Percentiles rank a stretch among this genome's conserved stretches.
phyloP scores from a whole-genome alignment of 1,140 invertebrate genomes.

The Drosophila prosaltans region DNA sequence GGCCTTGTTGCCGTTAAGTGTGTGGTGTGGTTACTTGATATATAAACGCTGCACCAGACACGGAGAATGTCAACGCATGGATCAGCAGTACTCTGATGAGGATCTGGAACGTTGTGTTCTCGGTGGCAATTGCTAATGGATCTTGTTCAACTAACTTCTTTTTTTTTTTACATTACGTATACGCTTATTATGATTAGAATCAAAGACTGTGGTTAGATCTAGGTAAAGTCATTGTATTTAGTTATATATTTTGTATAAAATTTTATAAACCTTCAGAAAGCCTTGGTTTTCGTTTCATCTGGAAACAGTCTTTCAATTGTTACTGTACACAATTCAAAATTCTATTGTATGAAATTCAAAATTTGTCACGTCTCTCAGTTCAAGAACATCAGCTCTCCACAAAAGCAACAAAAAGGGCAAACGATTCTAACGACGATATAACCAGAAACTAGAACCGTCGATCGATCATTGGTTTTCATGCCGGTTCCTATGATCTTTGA shows the following conservation, averaged over 20 bases:
- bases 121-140: constrained; percentile 39
- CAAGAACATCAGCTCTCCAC: constrained; percentile 18
- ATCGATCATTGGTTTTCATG: constrained; percentile 29
- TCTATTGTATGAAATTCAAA: constrained; percentile 56
- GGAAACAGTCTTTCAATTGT: background rate
- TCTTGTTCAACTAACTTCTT: background rate
- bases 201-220: constrained; percentile 57
- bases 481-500: constrained; percentile 53
- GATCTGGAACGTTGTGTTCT: constrained; percentile 69
- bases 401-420: constrained; percentile 16
- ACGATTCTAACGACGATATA: background rate
- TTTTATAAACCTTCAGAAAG: background rate
- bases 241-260: background rate
- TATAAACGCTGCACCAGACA: constrained; percentile 58
- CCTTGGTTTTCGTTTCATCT: background rate
- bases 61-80: constrained; percentile 60
- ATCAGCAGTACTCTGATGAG: constrained; percentile 63
- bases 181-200: constrained; percentile 48
- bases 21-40: constrained; percentile 67
- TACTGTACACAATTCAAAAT: constrained; percentile 35
- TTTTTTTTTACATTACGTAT: background rate
- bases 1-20: constrained; percentile 64
- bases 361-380: constrained; percentile 48
- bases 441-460: background rate
- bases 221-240: constrained; percentile 28